Conservation (phyloP, 2,888 invertebrate species). For the Nomada fucata region DNA sequence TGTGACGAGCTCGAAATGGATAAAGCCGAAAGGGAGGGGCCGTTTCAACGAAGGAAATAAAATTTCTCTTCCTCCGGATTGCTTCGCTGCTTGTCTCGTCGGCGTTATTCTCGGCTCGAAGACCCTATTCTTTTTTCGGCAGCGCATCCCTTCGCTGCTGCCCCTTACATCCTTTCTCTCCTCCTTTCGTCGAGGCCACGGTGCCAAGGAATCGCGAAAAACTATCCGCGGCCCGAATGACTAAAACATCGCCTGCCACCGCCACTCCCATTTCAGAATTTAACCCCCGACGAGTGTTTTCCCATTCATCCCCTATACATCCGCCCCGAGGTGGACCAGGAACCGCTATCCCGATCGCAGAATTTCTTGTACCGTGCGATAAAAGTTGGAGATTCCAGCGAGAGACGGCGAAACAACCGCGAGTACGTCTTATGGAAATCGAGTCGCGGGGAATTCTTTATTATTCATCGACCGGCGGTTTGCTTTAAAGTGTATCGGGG, state of each 20-base stretch:
- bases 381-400: background rate
- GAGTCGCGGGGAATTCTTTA: background rate
- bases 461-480: background rate
- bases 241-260: constrained; percentile 29
- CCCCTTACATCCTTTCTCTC: background rate
- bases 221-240: constrained; percentile 41
- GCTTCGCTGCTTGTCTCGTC: constrained; percentile 50
- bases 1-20: constrained; percentile 62
- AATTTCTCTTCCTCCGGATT: constrained; percentile 70
- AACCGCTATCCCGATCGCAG: background rate
- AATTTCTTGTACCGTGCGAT: background rate
- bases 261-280: constrained; percentile 32
- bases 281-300: constrained; percentile 33
- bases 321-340: background rate
- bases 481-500: background rate
- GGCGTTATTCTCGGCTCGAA: constrained; percentile 53
- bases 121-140: constrained; percentile 9
- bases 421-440: background rate
- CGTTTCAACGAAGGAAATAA: constrained; percentile 70
- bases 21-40: constrained; percentile 63
- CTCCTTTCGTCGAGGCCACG: background rate
- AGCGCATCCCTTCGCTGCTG: background rate
- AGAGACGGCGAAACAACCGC: background rate
- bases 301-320: background rate
- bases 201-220: constrained; percentile 32